Evolutionary conservation across 2,113 vertebrate genomes (phyloP).

Genomic region (Hydrochoerus hydrochaeris): DNA sequence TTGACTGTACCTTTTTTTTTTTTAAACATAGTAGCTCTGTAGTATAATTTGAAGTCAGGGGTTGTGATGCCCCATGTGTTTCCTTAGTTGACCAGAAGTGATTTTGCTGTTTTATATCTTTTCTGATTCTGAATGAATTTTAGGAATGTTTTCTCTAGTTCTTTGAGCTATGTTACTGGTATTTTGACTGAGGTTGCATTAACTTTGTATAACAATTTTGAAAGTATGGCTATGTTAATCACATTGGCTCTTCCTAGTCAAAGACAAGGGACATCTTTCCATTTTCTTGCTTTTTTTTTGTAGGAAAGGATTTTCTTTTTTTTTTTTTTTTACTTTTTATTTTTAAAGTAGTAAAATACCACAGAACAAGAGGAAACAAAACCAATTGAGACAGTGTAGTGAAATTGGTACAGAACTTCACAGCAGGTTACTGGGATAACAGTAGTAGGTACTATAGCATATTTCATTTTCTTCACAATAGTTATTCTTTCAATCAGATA

Average conservation of each 20-base stretch:
- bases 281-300: too few species aligned
- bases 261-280: not conserved
- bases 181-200: not conserved
- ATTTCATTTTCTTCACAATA: too few species aligned
- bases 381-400: too few species aligned
- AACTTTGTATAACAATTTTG: not conserved
- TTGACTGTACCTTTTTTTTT: not conserved
- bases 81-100: not conserved
- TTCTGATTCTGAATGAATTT: not conserved
- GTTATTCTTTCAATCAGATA: too few species aligned
- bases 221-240: not conserved
- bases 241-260: not conserved
- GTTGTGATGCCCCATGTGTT: not conserved
- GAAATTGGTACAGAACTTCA: too few species aligned
- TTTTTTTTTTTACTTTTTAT: too few species aligned
- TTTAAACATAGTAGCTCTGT: not conserved
- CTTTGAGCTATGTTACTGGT: not conserved
- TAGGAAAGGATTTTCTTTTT: too few species aligned
- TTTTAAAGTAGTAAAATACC: too few species aligned
- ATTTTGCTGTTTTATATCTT: not conserved
- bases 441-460: too few species aligned
- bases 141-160: not conserved
- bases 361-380: too few species aligned
- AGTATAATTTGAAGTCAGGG: not conserved
- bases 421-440: too few species aligned